Base-by-base conservation (phyloP, 2,888 invertebrate genomes). In the Brenthis hecate region DNA sequence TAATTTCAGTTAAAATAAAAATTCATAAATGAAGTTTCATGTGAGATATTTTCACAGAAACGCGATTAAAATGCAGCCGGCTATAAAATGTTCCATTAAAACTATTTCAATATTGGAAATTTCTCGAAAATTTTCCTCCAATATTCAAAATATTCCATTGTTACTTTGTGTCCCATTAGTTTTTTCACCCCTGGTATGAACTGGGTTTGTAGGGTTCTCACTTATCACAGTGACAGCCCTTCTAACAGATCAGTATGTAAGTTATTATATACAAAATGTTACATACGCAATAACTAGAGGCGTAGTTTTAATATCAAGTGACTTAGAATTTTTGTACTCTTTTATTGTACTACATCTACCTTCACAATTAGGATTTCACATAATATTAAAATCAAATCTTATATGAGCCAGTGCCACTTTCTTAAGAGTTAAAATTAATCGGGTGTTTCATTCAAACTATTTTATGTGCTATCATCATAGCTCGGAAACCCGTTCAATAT, bases 121-220 rank as follows among this genome's bases (percentile, higher is more conserved):
- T 63, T 56, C 63, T 71, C 71, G 62, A 51, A 70, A 61, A 65
- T 57, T 70, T 67, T 32, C 32, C 53, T 61, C 61, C 65, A 36
- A 71, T 71, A 63, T 58, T 60, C 68, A 66, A 68, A 71, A 71
- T 66, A 66, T 68, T 68, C 56, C 62, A 68, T 68, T 64, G 65
- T 71, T 65, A 71, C 70, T 66, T 73, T 66, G 65, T 64, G 61
- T 68, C 65, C 63, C 60, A 72, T 70, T 68, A 70, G 72, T 71
- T 71, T 71, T 72, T 70, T 68, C 61, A 70, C 69, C 70, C 68
- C 71, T 62, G 43, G 51, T 23, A 51, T 56, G 43, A 13, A 43
- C 28, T n/a, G 36, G 28, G 23, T 32, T 14, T 53, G 14, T 16
- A 60, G 62, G 56, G 66, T 43, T 61, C 62, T 4, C 28, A 32